Evolutionary conservation across 2,113 vertebrate species (phyloP), one percentile per base, ranked within the genome.

Genomic region (Chlamydotis undulata): DNA sequence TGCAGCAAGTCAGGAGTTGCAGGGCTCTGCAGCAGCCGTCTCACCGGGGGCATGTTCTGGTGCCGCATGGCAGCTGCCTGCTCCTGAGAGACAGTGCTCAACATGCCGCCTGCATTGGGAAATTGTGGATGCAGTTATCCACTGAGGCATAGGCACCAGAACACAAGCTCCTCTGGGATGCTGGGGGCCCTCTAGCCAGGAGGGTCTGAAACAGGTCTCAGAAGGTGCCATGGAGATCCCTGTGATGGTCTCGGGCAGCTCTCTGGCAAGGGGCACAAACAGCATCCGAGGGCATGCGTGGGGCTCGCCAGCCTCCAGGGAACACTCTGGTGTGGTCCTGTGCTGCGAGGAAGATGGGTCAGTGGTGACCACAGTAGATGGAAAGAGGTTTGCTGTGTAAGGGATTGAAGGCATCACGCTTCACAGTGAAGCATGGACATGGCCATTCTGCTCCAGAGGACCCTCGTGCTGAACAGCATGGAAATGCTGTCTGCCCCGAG

Each of bases 101-200:
- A 0, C 0, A 1, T 69, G 45, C 5, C 3, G 31, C 28, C 50
- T 57, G 47, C 13, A 1, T 4, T 0, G 0, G 22, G 69, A 33
- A 65, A 28, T 5, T 3, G 2, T 2, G n/a, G 22, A 5, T 56
- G 39, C 22, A 23, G 14, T 29, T 52, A 41, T 3, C 25, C 39
- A 26, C 59, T 33, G 26, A 19, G 39, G 55, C 43, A 47, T 0
- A 1, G 22, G 39, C 37, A 37, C 18, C 9, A 0, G 2, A 35
- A 23, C 16, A 21, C 64, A 25, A n/a, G 19, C 13, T 81, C 19
- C 19, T 52, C 63, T 8, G 26, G n/a, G 16, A 14, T 16, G 50
- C 3, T 25, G 41, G 21, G 35, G 16, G 3, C 6, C 4, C 12
- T 5, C 6, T 33, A 26, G 52, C 6, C n/a, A 59, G 60, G 17